These are phyloP conservation scores for Euplagia quadripunctaria DNA, from an alignment of 2,888 invertebrate species.

Conservation along the genomic window DNA sequence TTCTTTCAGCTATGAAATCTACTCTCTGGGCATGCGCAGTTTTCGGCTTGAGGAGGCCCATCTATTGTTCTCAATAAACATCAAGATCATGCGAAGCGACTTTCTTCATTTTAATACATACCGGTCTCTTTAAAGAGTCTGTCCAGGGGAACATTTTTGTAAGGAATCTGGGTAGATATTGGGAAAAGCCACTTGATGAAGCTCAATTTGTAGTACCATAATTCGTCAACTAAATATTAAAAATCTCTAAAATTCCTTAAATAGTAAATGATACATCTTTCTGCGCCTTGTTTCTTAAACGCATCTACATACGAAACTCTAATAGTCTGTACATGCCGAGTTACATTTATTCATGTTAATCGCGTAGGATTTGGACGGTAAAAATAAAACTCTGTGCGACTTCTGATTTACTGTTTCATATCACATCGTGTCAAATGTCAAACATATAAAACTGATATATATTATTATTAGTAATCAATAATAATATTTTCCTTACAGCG, in stretches of 20 bases:
- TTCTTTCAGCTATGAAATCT: neutral
- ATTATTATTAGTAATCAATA: neutral
- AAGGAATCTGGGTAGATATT: neutral
- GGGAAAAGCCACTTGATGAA: too few relatives aligned
- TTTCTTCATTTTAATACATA: neutral
- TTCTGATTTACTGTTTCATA: neutral
- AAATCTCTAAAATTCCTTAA: too few relatives aligned
- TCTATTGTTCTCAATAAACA: neutral
- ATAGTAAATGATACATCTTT: too few relatives aligned
- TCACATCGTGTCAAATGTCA: conserved; percentile 18
- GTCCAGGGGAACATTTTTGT: neutral
- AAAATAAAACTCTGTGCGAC: neutral
- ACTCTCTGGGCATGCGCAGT: neutral
- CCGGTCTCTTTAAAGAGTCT: neutral
- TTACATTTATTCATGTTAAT: neutral
- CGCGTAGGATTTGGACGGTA: neutral
- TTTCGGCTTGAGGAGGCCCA: neutral
- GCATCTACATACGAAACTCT: too few relatives aligned
- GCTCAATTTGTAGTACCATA: too few relatives aligned
- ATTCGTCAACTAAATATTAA: too few relatives aligned
- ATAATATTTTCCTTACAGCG: conserved; percentile 86
- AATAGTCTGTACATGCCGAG: too few relatives aligned
- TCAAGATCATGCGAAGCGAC: neutral
- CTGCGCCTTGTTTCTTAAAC: too few relatives aligned
- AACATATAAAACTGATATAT: conserved; percentile 13